Evolutionary conservation across 2,113 vertebrate genomes (phyloP), one percentile per base, ranked within the genome.

Genomic region (Rhipidura dahli): DNA sequence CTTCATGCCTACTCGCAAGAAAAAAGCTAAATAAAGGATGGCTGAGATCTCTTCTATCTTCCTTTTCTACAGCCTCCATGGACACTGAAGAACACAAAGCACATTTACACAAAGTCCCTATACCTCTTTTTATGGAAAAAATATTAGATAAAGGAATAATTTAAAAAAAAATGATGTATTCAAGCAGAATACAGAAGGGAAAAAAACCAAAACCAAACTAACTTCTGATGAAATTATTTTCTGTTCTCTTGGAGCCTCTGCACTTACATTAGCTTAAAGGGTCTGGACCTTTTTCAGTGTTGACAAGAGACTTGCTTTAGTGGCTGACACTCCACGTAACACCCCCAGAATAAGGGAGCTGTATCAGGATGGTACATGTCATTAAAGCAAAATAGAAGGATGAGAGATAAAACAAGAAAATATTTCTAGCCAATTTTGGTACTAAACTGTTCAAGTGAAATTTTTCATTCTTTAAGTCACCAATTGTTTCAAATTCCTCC

Each of bases 181-280:
- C 22, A 15, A 83, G 39, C 7, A 66, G 19, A 44, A 77, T 13
- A 57, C 11, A 21, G 31, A 33, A 93, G 2, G 9, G 3, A n/a
- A 53, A 35, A 63, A 60, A 63, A 51, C 4, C 6, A 61, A 69
- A 65, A 83, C 1, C 16, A 45, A 60, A 44, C 21, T 56, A 78
- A 63, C 18, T 71, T 84, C 13, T 30, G 44, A 76, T 19, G 4
- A 21, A 77, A 50, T 7, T 28, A 80, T 49, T 30, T 91, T 64
- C 69, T 91, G 35, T 53, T 94, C 77, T 82, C 37, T 15, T 75
- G 28, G 19, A 79, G 40, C 15, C 30, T 63, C 35, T 54, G 22
- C 22, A 64, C 31, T 84, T 51, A 16, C 0, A 61, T 35, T 26
- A 11, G 1, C 37, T 73, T 50, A 11, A 83, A 66, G 0, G 0